Base-by-base conservation (phyloP, 2,888 invertebrate species). In the Lasioglossum pauxillum region DNA sequence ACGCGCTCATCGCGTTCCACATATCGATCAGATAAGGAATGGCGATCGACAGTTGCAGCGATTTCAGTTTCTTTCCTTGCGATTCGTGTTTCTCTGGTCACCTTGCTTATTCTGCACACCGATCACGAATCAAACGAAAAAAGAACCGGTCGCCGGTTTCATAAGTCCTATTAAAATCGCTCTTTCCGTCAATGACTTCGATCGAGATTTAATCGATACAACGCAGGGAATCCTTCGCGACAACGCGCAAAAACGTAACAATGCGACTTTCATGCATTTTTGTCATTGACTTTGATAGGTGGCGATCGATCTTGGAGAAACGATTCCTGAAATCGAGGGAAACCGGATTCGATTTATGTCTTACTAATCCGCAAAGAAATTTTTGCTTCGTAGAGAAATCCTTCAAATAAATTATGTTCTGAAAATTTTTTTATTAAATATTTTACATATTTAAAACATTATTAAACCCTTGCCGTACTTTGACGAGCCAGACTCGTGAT, bases 1-100 rank as follows among this genome's bases (percentile, higher is more conserved):
- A 23, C 69, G 69, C 67, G 46, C 27, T 27, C 77, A 31, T 46
- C n/a, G 67, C 77, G 67, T 77, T 77, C 38, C 19, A 77, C 67
- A 49, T 74, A 74, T 41, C 44, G 75, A 80, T 83, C 80, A 79
- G 77, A 80, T 64, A 75, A 84, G 53, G 53, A 73, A 69, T 69
- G 79, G 72, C 75, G 57, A 75, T 64, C 69, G 72, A 79, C 83
- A 64, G 75, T 79, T 71, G 57, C 57, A 80, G 71, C 49, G 57
- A 46, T 67, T 74, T 46, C 57, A 46, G 60, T 75, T 74, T 60
- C 71, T 73, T 79, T 60, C 49, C 57, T 83, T 49, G 16, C 60
- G 10, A 27, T 60, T n/a, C 60, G 27, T 14, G 60, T 60, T 60
- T 27, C 60, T 60, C 60, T 60, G 60, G 27, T 27, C 60, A 27